Evolutionary conservation across 2,888 invertebrate genomes (phyloP).

Genomic region (Caenorhabditis afra): DNA sequence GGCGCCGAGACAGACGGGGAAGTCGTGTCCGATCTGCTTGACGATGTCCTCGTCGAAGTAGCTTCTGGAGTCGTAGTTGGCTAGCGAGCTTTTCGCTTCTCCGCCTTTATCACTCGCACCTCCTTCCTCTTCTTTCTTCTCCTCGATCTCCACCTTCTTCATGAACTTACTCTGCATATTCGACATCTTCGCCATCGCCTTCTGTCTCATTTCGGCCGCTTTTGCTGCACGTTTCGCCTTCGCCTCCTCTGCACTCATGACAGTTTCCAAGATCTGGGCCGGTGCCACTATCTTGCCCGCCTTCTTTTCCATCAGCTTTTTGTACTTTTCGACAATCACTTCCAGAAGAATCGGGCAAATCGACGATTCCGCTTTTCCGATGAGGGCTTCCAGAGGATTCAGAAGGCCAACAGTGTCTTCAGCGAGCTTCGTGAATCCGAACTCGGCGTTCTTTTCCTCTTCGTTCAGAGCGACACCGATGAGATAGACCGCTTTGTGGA

Average conservation of each 20-base stretch:
- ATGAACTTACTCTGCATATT: slow-evolving; percentile 64
- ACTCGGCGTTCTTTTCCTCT: slow-evolving; percentile 62
- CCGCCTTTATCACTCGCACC: not conserved
- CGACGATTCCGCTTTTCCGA: slow-evolving; percentile 64
- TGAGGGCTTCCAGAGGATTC: slow-evolving; percentile 59
- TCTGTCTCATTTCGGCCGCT: slow-evolving; percentile 72
- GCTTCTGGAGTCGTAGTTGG: slow-evolving; percentile 34
- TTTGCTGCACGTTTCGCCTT: slow-evolving; percentile 64
- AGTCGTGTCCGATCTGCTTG: slow-evolving; percentile 49
- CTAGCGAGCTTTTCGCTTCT: not conserved
- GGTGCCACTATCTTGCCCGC: slow-evolving; percentile 25
- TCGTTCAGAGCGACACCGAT: slow-evolving; percentile 77
- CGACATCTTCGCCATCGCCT: slow-evolving; percentile 70
- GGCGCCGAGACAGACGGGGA: slow-evolving; percentile 77
- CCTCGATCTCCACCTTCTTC: slow-evolving; percentile 56
- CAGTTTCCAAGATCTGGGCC: slow-evolving; percentile 10
- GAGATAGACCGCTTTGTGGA: slow-evolving; percentile 75
- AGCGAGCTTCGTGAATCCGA: slow-evolving; percentile 70
- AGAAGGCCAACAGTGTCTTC: slow-evolving; percentile 55
- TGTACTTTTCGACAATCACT: slow-evolving; percentile 68
- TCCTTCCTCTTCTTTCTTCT: slow-evolving; percentile 50
- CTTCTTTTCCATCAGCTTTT: slow-evolving; percentile 53
- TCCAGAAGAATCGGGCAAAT: slow-evolving; percentile 65
- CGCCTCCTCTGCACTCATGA: slow-evolving; percentile 40
- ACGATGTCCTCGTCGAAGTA: slow-evolving; percentile 66